Base-by-base conservation (phyloP, 2,113 vertebrate species). In the Chaetops frenatus region DNA sequence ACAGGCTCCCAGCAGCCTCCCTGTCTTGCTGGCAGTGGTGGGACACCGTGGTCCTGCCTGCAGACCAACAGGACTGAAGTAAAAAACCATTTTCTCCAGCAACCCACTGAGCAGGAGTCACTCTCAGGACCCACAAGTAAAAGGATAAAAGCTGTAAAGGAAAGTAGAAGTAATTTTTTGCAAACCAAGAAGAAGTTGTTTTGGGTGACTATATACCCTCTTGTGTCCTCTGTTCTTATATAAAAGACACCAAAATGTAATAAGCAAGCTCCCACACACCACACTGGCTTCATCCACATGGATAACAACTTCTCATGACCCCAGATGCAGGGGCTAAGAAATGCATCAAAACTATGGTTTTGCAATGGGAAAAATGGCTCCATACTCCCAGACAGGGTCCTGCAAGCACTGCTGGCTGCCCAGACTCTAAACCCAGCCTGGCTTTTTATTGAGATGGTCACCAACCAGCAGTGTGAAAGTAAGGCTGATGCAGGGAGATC, bases 371-470 rank as follows among this genome's bases (percentile, higher is more conserved):
- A 57, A 47, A 47, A 27, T 22, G 8, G 9, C 11, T 33, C 28
- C 19, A 3, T 1, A 0, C 7, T 58, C 31, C 21, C 51, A 78
- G 13, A 28, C 2, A 51, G 11, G 25, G 13, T 11, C 15, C 42
- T 80, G 15, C 14, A 40, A 35, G n/a, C 36, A n/a, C 5, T 73
- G 16, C 35, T 1, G 0, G 12, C 42, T 56, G 16, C 44, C 86
- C 21, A 11, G 23, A 14, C 54, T 80, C 51, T 35, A 58, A 74
- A 73, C 20, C 25, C 47, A 88, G 22, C 22, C 58, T 71, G 60
- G 13, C 8, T 8, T 83, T 61, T 88, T 10, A 14, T 9, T 81
- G 28, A 61, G 9, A 23, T 36, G 25, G 10, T 40, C 56, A 54
- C 62, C 64, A 58, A 25, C 11, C 7, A 77, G 4, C 15, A 18